Conservation (phyloP, 2,113 vertebrate genomes). For the Eolophus roseicapilla region DNA sequence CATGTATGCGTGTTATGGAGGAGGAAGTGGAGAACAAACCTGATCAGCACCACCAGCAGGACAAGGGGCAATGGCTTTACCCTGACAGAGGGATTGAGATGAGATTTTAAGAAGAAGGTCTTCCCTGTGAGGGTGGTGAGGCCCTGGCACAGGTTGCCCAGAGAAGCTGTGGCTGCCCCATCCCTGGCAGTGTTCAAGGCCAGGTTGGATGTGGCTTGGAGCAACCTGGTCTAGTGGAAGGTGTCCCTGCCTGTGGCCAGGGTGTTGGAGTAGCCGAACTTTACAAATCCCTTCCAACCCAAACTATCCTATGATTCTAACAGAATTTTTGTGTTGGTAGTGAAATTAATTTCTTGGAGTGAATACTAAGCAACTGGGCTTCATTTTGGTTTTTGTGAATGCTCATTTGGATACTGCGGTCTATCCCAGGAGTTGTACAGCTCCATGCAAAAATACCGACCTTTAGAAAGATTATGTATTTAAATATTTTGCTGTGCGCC, state of each 20-base stretch:
- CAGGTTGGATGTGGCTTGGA: not conserved
- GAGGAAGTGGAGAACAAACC: not conserved
- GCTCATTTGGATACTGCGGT: not conserved
- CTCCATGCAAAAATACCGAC: not conserved
- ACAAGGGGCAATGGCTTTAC: too few relatives aligned
- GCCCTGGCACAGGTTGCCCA: not conserved
- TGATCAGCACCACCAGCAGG: too few relatives aligned
- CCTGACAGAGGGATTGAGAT: too few relatives aligned
- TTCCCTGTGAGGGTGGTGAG: too few relatives aligned
- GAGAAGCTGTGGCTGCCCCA: not conserved
- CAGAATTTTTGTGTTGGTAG: not conserved
- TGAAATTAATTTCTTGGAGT: not conserved
- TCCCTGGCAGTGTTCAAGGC: not conserved
- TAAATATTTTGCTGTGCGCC: not conserved
- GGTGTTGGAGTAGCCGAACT: not conserved
- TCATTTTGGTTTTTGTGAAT: not conserved
- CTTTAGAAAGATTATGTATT: not conserved
- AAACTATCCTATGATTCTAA: not conserved
- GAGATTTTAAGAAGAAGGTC: too few relatives aligned
- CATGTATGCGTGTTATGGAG: not conserved
- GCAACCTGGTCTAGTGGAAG: not conserved
- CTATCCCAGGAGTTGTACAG: not conserved
- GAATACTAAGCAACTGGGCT: not conserved
- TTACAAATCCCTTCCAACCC: not conserved
- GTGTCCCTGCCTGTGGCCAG: not conserved